Base-by-base conservation (phyloP, 2,113 vertebrate genomes). In the Melospiza melodia region DNA sequence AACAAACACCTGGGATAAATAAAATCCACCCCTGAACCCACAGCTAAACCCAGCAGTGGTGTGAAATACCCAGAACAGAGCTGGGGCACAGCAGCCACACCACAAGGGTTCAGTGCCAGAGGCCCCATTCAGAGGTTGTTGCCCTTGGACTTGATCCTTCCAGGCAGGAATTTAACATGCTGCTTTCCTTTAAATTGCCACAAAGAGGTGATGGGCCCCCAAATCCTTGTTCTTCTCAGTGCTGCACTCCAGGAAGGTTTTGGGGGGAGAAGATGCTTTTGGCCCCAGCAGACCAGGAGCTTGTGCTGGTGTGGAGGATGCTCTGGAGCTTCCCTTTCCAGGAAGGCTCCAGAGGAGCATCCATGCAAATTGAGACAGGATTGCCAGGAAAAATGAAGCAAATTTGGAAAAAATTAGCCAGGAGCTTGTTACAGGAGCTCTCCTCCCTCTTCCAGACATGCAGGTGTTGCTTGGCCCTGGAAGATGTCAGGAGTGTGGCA, bases 171-270 rank as follows among this genome's bases (percentile, higher is more conserved):
- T 69, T 62, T 89, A 61, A 79, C 81, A 57, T 72, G 31, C n/a
- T 84, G n/a, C 80, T 97, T 95, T 80, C 76, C 89, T 95, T 74
- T 55, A 87, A 96, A 87, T 68, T 28, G 1, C 81, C 48, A 58
- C 37, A 77, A 76, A 94, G 80, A 72, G 18, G 37, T 2, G 2
- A 58, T 39, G 68, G 44, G 68, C 44, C 43, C 69, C 17, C 2
- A 79, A 63, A 55, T 37, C 12, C 61, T 90, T 52, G 5, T 46
- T 52, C 25, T 74, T 68, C 57, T 33, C 2, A 3, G 9, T 59
- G 52, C 63, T 15, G 9, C 21, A 13, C 55, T 79, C 21, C 44
- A 22, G n/a, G 59, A n/a, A 46, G 12, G 33, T 10, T 6, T 8
- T 25, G 19, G 9, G 3, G 1, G 24, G 23, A 68, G 25, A 84